Conservation (phyloP, 2,888 invertebrate genomes). For the Aproaerema taeniolella region DNA sequence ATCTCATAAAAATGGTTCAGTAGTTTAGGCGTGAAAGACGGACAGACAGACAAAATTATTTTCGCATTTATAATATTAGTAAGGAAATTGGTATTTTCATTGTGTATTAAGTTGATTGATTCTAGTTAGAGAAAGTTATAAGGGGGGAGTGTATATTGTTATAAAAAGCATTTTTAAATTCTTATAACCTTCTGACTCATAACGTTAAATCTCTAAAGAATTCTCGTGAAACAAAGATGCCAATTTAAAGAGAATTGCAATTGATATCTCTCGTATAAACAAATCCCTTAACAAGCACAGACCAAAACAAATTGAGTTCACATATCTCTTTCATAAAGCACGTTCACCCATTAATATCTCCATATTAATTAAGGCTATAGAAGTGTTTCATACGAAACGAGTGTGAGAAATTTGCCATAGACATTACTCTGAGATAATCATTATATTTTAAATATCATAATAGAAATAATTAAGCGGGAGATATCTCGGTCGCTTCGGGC, state of each 20-base stretch:
- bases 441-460: constrained; percentile 73
- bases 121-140: too few species aligned
- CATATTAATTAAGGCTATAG: constrained; percentile 35
- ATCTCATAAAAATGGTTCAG: too few species aligned
- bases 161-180: too few species aligned
- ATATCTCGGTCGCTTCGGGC: constrained; percentile 65
- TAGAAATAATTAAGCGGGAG: constrained; percentile 73
- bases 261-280: constrained; percentile 2
- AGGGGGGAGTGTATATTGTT: too few species aligned
- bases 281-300: constrained; percentile 13
- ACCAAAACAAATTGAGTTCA: constrained; percentile 19
- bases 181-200: too few species aligned
- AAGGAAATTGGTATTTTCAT: too few species aligned
- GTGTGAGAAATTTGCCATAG: constrained; percentile 63
- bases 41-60: too few species aligned
- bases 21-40: too few species aligned
- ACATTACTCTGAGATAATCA: constrained; percentile 49
- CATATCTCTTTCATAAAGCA: constrained; percentile 27
- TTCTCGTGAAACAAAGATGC: too few species aligned
- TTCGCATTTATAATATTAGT: too few species aligned
- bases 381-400: constrained; percentile 33
- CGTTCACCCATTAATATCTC: constrained; percentile 23
- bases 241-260: not conserved
- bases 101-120: too few species aligned
- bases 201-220: too few species aligned